These are phyloP conservation scores for Dolichallabes microphthalmus DNA, from an alignment of 2,113 vertebrate species.

Conservation along the genomic window DNA sequence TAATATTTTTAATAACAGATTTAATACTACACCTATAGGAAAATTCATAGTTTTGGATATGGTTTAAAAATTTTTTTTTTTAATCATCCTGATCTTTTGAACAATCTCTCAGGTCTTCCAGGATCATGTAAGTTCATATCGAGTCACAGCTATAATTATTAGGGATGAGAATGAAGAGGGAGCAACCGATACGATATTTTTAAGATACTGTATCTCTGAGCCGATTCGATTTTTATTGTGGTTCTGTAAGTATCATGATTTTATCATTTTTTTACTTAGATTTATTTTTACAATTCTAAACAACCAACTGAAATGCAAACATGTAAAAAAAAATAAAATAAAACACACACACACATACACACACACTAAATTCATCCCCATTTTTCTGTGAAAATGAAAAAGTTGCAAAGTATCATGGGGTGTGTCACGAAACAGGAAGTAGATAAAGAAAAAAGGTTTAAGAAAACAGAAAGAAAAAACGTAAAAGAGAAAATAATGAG, in stretches of 20 bases:
- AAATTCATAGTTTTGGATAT: not conserved
- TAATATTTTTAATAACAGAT: not conserved
- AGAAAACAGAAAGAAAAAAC: no score
- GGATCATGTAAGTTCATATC: not conserved
- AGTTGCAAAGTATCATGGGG: no score
- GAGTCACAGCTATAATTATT: not conserved
- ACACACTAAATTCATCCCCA: no score
- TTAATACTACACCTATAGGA: not conserved
- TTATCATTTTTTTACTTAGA: not conserved
- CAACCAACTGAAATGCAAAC: no score
- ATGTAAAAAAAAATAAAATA: no score
- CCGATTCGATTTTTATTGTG: no score
- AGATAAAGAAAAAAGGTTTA: not conserved
- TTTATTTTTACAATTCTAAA: not conserved
- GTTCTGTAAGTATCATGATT: no score
- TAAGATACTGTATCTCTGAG: no score
- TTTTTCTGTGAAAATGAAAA: no score
- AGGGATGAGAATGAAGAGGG: no score
- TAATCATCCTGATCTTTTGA: not conserved
- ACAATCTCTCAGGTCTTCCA: not conserved
- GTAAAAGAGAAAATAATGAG: not conserved
- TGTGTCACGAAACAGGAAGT: not conserved
- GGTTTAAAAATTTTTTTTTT: not conserved
- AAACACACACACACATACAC: no score
- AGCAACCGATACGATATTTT: no score